Percentiles rank a stretch among this genome's conserved stretches.
These are phyloP conservation scores for Cygnus olor DNA, from an alignment of 2,797 vertebrate species.

Conservation along the genomic window DNA sequence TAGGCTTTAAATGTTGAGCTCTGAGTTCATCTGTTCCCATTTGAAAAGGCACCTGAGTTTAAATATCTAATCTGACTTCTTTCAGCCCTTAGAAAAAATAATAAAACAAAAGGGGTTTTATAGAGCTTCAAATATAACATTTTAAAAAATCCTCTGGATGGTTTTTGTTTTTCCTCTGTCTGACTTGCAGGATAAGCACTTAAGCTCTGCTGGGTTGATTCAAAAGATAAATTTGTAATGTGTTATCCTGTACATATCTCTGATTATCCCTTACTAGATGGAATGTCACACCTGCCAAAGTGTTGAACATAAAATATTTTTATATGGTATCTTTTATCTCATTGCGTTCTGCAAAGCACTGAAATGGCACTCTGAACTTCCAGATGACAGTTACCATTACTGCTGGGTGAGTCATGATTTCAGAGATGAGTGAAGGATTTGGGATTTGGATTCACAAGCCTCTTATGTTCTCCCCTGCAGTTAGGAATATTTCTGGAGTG, in stretches of 20 bases:
- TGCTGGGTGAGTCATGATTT: not conserved
- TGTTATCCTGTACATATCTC: not conserved
- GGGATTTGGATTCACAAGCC: not conserved
- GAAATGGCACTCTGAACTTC: not conserved
- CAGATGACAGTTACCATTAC: not conserved
- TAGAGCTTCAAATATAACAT: not conserved
- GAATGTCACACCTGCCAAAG: not conserved
- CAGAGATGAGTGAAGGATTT: not conserved
- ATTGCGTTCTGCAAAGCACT: not conserved
- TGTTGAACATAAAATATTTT: not conserved
- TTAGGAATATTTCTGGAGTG: not conserved
- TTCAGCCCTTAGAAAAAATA: not conserved
- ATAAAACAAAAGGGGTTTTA: not conserved
- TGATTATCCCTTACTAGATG: not conserved
- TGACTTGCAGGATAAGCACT: not conserved
- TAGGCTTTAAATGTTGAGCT: slow-evolving; percentile 13
- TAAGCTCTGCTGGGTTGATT: not conserved
- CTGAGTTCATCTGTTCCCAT: slow-evolving; percentile 4
- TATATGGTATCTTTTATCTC: not conserved
- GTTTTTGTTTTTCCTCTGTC: not conserved
- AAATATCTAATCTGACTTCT: not conserved
- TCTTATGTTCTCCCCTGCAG: not conserved
- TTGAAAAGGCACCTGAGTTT: not conserved
- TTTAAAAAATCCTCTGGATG: not conserved
- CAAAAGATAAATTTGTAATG: not conserved